Conservation (phyloP, 2,113 vertebrate genomes). For the Coptodon rendalli region DNA sequence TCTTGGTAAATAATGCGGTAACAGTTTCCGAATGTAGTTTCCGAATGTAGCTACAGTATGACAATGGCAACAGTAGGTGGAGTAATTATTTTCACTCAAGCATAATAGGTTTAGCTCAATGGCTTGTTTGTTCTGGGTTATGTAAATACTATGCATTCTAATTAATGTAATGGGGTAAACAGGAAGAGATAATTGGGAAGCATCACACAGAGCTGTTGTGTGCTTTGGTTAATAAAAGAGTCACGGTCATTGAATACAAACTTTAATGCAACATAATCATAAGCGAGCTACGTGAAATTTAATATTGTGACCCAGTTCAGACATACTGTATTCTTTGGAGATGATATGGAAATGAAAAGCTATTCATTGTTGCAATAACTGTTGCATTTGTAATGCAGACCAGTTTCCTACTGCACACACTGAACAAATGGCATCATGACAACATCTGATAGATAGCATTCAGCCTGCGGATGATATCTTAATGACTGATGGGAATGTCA, state of each 20-base stretch:
- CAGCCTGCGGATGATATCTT: constrained; percentile 17
- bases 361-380: not conserved
- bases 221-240: constrained; percentile 16
- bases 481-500: constrained; percentile 33
- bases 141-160: constrained; percentile 54
- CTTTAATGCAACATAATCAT: not conserved
- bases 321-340: not conserved
- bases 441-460: constrained; percentile 18
- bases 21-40: not conserved
- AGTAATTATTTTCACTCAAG: constrained; percentile 48
- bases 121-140: constrained; percentile 52
- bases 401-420: not conserved
- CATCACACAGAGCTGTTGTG: constrained; percentile 1
- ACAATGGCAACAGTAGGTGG: constrained; percentile 26
- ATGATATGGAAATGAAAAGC: not conserved
- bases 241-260: constrained; percentile 3
- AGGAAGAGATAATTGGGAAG: constrained; percentile 42
- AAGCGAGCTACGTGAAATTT: not conserved
- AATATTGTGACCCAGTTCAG: not conserved
- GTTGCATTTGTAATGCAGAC: not conserved
- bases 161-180: constrained; percentile 61
- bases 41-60: not conserved
- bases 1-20: not conserved
- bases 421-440: constrained; percentile 15
- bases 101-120: constrained; percentile 42